phyloP scores from a whole-genome alignment of 2,888 invertebrate genomes.

The Cryptosula pallasiana region DNA sequence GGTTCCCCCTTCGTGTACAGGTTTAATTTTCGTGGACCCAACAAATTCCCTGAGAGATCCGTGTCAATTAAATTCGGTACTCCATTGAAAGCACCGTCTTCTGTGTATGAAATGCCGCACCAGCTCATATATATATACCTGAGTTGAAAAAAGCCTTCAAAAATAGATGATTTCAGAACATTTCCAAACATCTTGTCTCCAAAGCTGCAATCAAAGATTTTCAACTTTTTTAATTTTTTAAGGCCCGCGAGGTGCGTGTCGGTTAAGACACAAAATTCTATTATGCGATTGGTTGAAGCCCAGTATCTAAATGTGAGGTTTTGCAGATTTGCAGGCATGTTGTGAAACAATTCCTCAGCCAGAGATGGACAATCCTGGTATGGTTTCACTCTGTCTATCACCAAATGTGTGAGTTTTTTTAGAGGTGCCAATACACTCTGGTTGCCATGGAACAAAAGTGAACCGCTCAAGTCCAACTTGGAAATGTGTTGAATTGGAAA shows the following conservation, averaged over 20 bases:
- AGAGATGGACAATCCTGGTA: background rate
- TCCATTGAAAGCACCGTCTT: background rate
- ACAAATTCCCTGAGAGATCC: too few relatives aligned
- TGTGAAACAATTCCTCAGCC: background rate
- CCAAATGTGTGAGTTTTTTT: background rate
- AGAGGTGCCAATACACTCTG: background rate
- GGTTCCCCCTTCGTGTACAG: too few relatives aligned
- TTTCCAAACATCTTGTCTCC: background rate
- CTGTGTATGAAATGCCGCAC: background rate
- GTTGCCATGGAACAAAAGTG: background rate
- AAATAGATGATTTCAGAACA: background rate
- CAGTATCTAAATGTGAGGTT: background rate
- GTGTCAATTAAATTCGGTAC: too few relatives aligned
- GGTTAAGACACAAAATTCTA: background rate
- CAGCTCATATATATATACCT: background rate
- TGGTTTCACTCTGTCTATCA: background rate
- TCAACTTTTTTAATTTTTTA: background rate
- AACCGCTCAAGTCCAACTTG: background rate
- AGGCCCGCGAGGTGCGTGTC: background rate
- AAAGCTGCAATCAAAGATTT: background rate
- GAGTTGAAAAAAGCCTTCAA: background rate
- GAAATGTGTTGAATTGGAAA: background rate
- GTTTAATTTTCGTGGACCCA: too few relatives aligned
- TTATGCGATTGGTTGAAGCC: background rate
- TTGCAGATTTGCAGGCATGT: background rate